Evolutionary conservation across 2,888 invertebrate species (phyloP), one percentile per base, ranked within the genome.

Genomic region (Drosophila ustulata): DNA sequence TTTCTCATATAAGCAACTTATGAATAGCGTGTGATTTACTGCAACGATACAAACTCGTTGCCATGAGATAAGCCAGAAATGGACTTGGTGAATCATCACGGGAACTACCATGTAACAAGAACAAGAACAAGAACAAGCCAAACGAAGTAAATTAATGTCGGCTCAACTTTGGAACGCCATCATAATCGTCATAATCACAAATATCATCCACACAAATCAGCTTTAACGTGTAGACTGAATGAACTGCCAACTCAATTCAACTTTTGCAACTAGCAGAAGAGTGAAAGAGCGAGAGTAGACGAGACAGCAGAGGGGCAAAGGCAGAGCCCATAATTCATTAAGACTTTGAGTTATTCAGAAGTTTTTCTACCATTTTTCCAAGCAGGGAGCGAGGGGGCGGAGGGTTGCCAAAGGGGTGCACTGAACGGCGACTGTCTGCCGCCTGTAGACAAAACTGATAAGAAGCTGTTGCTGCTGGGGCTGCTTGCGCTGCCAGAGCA

Each of bases 281-380:
- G 18, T 18, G 18, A 18, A 18, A 7, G 39, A 18, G 39, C 11
- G 7, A 47, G 61, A 41, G 47, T 45, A 45, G 64, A 52, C 58
- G 23, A 52, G 32, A 46, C 41, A 50, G 26, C 30, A 53, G 50
- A 32, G 46, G 26, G 41, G 8, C 30, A 61, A 59, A 55, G 37
- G 45, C 11, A 41, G 49, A 77, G 61, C 69, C 70, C 82, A 82
- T 82, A 82, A 82, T 83, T 82, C 82, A 86, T 86, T 82, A 82
- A 83, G 84, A 78, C 81, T 83, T 83, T 80, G 78, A 82, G 82
- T 86, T 83, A 86, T 82, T 78, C 87, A 82, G 61, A 78, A 86
- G 62, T 80, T 86, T 75, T 72, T 79, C 58, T 61, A 66, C 9
- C 49, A 63, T 73, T 78, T 70, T 59, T 52, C 72, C 52, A 59